Conservation (phyloP, 2,888 invertebrate species). For the Drosophila tanythrix region DNA sequence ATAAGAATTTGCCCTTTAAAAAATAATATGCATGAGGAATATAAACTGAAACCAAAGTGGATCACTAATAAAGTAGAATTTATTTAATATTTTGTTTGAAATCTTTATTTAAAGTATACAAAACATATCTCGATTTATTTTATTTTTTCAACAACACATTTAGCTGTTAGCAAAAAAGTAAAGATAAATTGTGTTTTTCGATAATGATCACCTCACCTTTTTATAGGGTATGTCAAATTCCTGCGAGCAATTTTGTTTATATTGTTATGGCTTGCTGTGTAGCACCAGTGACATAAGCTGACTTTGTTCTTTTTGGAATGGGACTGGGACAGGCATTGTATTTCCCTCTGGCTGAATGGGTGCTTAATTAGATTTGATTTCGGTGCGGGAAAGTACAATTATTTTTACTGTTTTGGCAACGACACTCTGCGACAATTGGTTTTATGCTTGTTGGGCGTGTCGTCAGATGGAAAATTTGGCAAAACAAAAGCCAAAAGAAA, state of each 20-base stretch:
- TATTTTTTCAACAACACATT: background rate
- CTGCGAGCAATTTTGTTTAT: background rate
- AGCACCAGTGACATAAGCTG: slow-evolving; percentile 39
- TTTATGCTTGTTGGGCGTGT: slow-evolving; percentile 48
- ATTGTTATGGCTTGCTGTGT: slow-evolving; percentile 14
- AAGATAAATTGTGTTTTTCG: accelerated
- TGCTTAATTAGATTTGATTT: slow-evolving; percentile 53
- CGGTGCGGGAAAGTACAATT: slow-evolving; percentile 24
- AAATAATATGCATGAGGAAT: background rate
- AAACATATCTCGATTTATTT: background rate
- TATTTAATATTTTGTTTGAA: background rate
- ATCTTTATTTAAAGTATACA: background rate
- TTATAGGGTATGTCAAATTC: background rate
- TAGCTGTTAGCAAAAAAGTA: background rate
- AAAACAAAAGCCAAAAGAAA: slow-evolving; percentile 29
- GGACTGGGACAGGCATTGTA: slow-evolving; percentile 32
- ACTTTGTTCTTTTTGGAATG: slow-evolving; percentile 17
- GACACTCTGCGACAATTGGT: slow-evolving; percentile 27
- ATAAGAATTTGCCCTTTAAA: slow-evolving; percentile 7
- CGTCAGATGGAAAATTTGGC: slow-evolving; percentile 43
- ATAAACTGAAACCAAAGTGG: background rate
- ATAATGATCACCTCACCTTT: background rate
- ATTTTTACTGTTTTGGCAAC: slow-evolving; percentile 29
- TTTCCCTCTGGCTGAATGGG: slow-evolving; percentile 14
- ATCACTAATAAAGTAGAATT: background rate